Conservation (phyloP, 2,888 invertebrate species). For the Lepidocyrtoides sp. region DNA sequence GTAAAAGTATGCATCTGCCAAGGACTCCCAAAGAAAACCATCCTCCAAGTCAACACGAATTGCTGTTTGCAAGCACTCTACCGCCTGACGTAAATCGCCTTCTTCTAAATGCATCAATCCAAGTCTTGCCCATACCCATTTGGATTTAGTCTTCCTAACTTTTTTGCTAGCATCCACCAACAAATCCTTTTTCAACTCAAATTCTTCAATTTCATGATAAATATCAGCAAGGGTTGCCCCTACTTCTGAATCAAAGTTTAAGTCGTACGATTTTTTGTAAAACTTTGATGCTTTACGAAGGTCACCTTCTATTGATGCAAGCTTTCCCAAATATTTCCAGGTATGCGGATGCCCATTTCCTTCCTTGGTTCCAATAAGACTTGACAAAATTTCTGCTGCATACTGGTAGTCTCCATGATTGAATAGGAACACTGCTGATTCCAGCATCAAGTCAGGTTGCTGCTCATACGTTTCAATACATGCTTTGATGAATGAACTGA, state of each 20-base stretch:
- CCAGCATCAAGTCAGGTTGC: conserved; percentile 67
- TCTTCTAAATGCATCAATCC: conserved; percentile 93
- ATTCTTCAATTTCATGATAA: conserved; percentile 90
- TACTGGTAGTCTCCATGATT: conserved; percentile 66
- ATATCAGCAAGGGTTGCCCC: conserved; percentile 92
- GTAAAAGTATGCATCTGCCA: conserved; percentile 96
- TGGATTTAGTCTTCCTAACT: conserved; percentile 86
- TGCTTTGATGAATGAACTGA: not conserved
- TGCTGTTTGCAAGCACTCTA: conserved; percentile 91
- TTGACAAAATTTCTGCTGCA: conserved; percentile 70
- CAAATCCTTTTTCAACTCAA: conserved; percentile 85
- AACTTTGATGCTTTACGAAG: conserved; percentile 93
- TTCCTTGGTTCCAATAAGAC: conserved; percentile 72
- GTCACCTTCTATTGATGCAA: conserved; percentile 87
- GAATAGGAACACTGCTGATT: conserved; percentile 68
- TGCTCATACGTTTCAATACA: conserved; percentile 27
- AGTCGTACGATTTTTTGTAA: conserved; percentile 93
- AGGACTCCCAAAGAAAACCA: conserved; percentile 93
- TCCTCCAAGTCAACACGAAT: conserved; percentile 88
- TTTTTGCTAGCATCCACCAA: conserved; percentile 79
- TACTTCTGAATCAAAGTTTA: conserved; percentile 91
- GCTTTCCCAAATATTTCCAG: conserved; percentile 82
- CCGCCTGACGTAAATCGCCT: conserved; percentile 91
- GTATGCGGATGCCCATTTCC: conserved; percentile 81
- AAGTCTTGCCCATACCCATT: conserved; percentile 94